Base-by-base conservation (phyloP, 1,140 invertebrate genomes). In the Diprion similis region DNA sequence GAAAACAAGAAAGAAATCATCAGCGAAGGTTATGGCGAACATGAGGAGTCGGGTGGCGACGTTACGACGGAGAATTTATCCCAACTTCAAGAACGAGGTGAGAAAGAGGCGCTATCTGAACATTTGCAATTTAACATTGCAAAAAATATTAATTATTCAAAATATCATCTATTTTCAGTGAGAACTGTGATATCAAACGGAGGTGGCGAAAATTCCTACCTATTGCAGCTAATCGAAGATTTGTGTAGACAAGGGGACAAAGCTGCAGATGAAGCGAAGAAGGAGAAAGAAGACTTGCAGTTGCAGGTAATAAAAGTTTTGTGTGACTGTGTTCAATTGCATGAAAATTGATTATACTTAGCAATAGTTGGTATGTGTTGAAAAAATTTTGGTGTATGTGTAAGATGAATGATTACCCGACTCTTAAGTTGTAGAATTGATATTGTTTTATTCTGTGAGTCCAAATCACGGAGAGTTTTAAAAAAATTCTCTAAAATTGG, bases 211-310 rank as follows among this genome's bases (percentile, higher is more conserved):
- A 82, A 87, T 17, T 85, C 89, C 0, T 85, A 89, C 17, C 76
- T 90, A 13, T 68, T 91, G 8, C 89, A 91, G 78, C 80, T 92
- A 51, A 89, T 93, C 19, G 92, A 93, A 75, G 91, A 92, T 75
- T 80, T 93, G 9, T 90, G 88, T 46, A 86, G 86, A 51, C 89
- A 92, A 75, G 89, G 89, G n/a, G 91, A 92, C 65, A 90, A 89
- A 72, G 87, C 92, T 69, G 84, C 91, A 1, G 93, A 95, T 71
- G 89, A 89, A 15, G 86, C 90, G 46, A 91, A 91, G 73, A 88
- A 87, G 59, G 93, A 94, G 72, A 89, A 90, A 69, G 91, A 93
- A 79, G 94, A 95, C 85, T 83, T 94, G 48, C 88, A 91, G 73
- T 90, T 91, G 69, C 94, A 95, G 91, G 94, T 95, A 85, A 84